phyloP scores from a whole-genome alignment of 1,140 invertebrate species.

The Caenorhabditis briggsae region DNA sequence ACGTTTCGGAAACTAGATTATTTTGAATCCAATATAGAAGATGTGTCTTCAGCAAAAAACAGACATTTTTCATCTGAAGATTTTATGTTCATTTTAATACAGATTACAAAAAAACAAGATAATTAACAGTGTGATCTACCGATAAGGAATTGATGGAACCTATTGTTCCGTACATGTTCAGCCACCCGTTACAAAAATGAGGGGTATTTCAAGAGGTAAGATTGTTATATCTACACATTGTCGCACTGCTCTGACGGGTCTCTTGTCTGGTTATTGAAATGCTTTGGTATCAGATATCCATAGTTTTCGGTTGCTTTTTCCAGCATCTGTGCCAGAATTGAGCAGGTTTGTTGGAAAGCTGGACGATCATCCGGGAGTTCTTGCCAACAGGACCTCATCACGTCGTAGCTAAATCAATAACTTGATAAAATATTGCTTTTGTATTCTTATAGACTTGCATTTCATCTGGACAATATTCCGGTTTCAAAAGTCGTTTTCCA shows the following conservation, averaged over 20 bases:
- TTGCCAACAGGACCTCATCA: constrained; percentile 65
- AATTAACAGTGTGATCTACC: constrained; percentile 5
- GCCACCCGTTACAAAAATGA: neutral
- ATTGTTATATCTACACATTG: neutral
- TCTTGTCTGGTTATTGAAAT: constrained; percentile 1
- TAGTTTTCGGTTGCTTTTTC: constrained; percentile 60
- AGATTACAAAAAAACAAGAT: neutral
- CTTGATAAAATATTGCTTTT: neutral
- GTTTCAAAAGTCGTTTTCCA: constrained; percentile 67
- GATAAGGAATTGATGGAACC: neutral
- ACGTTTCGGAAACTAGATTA: neutral
- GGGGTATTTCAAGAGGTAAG: neutral
- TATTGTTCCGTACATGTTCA: constrained; percentile 35
- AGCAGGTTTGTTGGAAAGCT: constrained; percentile 59
- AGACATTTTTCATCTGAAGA: too few relatives aligned
- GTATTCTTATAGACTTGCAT: constrained; percentile 66
- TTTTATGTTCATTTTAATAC: too few relatives aligned
- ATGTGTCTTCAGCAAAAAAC: too few relatives aligned
- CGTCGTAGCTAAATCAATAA: constrained; percentile 66
- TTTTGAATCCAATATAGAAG: neutral
- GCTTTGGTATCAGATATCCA: constrained; percentile 61
- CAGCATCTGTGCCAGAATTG: constrained; percentile 45
- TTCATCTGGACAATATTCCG: constrained; percentile 67
- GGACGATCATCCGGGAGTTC: constrained; percentile 52
- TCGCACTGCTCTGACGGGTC: constrained; percentile 39